phyloP scores from a whole-genome alignment of 2,797 vertebrate genomes.

The Sebastes steindachneri region DNA sequence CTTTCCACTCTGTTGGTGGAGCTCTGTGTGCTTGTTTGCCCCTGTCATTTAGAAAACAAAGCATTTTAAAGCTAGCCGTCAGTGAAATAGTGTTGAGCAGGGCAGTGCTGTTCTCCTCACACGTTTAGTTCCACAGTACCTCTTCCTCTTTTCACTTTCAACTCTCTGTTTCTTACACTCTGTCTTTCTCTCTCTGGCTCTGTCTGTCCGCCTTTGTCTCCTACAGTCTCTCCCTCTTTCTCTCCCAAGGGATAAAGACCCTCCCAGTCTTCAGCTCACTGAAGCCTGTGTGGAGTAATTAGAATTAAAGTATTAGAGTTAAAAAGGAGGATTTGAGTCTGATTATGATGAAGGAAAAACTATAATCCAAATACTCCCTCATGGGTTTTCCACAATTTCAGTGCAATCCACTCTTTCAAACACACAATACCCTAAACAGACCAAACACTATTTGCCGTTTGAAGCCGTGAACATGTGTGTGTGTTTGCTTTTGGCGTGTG shows the following conservation, averaged over 20 bases:
- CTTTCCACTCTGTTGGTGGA: neutral
- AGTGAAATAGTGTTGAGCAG: constrained; percentile 78
- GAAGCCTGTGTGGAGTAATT: constrained; percentile 74
- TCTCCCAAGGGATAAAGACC: constrained; percentile 55
- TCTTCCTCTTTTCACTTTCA: constrained; percentile 18
- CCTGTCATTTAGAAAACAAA: constrained; percentile 37
- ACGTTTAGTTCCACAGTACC: neutral
- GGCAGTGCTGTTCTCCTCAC: constrained; percentile 36
- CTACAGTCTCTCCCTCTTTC: constrained; percentile 5
- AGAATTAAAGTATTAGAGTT: constrained; percentile 79
- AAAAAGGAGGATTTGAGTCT: constrained; percentile 72
- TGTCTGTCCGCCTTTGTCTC: constrained; percentile 42
- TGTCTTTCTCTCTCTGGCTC: constrained; percentile 7
- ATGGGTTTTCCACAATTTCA: constrained; percentile 36
- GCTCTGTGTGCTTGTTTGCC: neutral
- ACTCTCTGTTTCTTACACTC: neutral
- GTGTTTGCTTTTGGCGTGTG: neutral
- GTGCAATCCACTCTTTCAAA: constrained; percentile 35
- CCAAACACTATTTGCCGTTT: constrained; percentile 14
- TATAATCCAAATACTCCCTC: constrained; percentile 66
- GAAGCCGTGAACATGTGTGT: constrained; percentile 1
- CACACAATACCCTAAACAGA: constrained; percentile 27
- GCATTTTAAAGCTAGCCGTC: constrained; percentile 77
- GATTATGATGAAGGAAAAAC: constrained; percentile 70
- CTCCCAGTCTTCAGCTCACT: constrained; percentile 57